Percentiles rank a stretch among this genome's conserved stretches.
These are phyloP conservation scores for Acanthopleura granulata DNA, from an alignment of 2,888 invertebrate genomes.

Conservation along the genomic window DNA sequence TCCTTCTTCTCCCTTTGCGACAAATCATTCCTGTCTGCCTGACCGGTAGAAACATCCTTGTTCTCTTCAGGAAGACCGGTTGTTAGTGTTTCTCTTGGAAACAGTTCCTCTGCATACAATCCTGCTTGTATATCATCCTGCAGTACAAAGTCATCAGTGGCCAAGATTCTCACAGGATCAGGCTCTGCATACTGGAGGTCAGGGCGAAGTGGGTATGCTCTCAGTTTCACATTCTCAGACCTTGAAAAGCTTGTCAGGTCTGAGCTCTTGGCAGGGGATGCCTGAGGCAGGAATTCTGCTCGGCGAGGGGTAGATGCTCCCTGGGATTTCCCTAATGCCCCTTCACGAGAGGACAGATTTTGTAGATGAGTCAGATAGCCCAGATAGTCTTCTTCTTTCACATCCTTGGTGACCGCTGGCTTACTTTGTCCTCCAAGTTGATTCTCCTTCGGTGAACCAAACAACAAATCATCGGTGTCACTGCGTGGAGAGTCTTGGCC, in stretches of 20 bases:
- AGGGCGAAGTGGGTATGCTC: neutral
- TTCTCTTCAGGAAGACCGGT: neutral
- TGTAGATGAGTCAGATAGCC: neutral
- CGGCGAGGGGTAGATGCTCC: neutral
- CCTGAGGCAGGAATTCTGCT: neutral
- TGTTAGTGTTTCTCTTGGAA: neutral
- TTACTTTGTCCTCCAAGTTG: neutral
- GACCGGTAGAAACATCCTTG: neutral
- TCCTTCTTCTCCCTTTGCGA: conserved; percentile 30
- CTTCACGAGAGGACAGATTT: neutral
- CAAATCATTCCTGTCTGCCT: neutral
- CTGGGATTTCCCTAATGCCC: no score
- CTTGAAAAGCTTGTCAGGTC: conserved; percentile 52
- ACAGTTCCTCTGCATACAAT: neutral
- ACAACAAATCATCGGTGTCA: conserved; percentile 11
- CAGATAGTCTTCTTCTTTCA: neutral
- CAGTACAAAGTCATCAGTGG: neutral
- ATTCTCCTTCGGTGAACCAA: neutral
- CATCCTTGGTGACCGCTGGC: neutral
- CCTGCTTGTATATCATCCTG: neutral
- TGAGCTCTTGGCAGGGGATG: conserved; percentile 47
- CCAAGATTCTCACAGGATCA: neutral
- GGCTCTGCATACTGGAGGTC: neutral
- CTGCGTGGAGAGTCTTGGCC: neutral
- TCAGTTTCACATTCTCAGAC: neutral